Evolutionary conservation across 1,140 invertebrate genomes (phyloP).

Genomic region (Whitmania pigra): DNA sequence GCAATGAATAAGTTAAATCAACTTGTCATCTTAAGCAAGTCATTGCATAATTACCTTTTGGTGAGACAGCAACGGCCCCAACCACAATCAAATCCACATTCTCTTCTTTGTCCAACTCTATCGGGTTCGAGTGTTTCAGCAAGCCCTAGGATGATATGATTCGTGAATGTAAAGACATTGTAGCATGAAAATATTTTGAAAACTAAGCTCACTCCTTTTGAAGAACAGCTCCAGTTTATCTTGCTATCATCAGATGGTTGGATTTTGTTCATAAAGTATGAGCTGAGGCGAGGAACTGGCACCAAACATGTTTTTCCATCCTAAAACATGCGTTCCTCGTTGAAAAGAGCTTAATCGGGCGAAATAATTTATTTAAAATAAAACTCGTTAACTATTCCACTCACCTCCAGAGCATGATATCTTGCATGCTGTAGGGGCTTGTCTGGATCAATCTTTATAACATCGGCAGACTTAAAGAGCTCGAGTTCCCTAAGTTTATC

Average conservation of each 20-base stretch:
- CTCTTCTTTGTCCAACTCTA: constrained; percentile 49
- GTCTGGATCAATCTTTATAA: constrained; percentile 16
- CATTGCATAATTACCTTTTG: constrained; percentile 46
- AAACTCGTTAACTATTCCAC: neutral
- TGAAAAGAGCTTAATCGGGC: no score
- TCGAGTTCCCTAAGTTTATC: neutral
- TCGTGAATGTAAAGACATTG: neutral
- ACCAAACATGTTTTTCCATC: constrained; percentile 3
- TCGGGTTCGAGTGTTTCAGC: constrained; percentile 52
- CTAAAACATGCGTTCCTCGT: neutral
- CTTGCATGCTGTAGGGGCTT: constrained; percentile 12
- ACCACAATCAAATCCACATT: constrained; percentile 61
- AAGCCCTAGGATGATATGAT: constrained; percentile 44
- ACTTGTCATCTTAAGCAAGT: neutral
- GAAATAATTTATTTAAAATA: no score
- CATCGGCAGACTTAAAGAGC: neutral
- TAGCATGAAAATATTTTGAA: neutral
- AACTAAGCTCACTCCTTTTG: neutral
- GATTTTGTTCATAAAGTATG: constrained; percentile 4
- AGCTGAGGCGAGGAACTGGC: neutral
- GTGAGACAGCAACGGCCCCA: constrained; percentile 68
- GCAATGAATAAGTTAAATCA: neutral
- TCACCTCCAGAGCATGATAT: constrained; percentile 12
- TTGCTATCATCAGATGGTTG: neutral
- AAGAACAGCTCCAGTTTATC: constrained; percentile 4